Evolutionary conservation across 2,888 invertebrate genomes (phyloP).

Genomic region (Orthosia gracilis): DNA sequence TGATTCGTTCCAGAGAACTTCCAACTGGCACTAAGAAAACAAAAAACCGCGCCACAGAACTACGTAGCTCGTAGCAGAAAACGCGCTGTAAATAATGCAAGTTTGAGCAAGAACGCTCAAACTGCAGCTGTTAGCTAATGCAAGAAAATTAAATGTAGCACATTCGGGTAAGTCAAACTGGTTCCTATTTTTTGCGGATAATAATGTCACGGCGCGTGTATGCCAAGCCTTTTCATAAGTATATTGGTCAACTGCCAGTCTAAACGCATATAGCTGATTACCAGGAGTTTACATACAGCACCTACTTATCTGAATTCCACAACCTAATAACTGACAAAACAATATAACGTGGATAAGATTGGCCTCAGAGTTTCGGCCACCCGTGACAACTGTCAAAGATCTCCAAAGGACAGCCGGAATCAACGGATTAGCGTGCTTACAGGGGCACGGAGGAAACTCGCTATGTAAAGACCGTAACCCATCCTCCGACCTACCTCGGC

Average conservation of each 20-base stretch:
- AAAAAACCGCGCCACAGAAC: slow-evolving; percentile 1
- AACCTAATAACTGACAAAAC: no score
- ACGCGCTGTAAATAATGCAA: neutral
- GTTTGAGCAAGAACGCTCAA: neutral
- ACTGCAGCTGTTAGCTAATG: slow-evolving; percentile 1
- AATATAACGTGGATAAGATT: neutral
- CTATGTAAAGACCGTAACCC: no score
- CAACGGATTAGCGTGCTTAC: no score
- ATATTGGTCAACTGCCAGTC: neutral
- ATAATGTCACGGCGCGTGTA: neutral
- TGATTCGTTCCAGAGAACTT: neutral
- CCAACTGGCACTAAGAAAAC: neutral
- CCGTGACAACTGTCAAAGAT: no score
- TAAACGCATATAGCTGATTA: no score
- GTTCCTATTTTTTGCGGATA: neutral
- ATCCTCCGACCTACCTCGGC: no score
- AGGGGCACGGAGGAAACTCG: no score
- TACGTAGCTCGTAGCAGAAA: slow-evolving; percentile 34
- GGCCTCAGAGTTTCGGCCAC: no score
- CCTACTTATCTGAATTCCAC: no score
- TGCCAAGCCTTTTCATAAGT: neutral
- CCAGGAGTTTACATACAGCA: no score
- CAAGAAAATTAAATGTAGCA: slow-evolving; percentile 5
- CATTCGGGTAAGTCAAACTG: neutral
- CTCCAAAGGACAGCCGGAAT: no score